Base-by-base conservation (phyloP, 2,797 vertebrate species). In the Liasis olivaceus region DNA sequence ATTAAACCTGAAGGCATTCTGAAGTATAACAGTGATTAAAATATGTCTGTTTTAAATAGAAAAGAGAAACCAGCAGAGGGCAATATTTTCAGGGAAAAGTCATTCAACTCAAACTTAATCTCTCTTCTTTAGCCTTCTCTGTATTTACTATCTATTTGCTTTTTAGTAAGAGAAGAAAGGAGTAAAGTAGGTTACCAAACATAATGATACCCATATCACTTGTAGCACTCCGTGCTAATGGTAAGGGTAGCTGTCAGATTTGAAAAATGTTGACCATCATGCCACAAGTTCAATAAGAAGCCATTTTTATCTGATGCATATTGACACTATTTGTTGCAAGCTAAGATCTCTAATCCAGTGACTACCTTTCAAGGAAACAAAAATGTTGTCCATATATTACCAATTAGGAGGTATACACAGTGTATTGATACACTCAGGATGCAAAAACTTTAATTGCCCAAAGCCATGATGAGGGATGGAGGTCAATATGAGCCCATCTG, bases 1-100 rank as follows among this genome's bases (percentile, higher is more conserved):
- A 87, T 58, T 69, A 69, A 85, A 36, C 59, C 42, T 64, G 26
- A 47, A 63, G 47, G 14, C 58, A 81, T 90, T 81, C 42, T 24
- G 31, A 47, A 91, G 13, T 26, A 11, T 66, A 42, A 86, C 28
- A 90, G 2, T 85, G 47, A 58, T 56, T 59, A 87, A 59, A 60
- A 59, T 15, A 88, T 13, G 26, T 66, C 42, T 24, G 17, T 28
- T 51, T 28, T 54, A 11, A 89, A 31, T 88, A 12, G 11, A 59
- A 62, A 31, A n/a, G 12, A 88, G 85, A 72, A 42, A 36, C 72
- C 93, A 92, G 14, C 47, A 90, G 93, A 91, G 88, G 88, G 84
- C 59, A 87, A 69, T 87, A 54, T 90, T 87, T 90, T 60, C 60
- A 93, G 54, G 8, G n/a, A 5, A 58, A 12, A 28, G 20, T 11